Base-by-base conservation (phyloP, 92 coral and sea anemone species). In the Chrysogorgia sp. region DNA sequence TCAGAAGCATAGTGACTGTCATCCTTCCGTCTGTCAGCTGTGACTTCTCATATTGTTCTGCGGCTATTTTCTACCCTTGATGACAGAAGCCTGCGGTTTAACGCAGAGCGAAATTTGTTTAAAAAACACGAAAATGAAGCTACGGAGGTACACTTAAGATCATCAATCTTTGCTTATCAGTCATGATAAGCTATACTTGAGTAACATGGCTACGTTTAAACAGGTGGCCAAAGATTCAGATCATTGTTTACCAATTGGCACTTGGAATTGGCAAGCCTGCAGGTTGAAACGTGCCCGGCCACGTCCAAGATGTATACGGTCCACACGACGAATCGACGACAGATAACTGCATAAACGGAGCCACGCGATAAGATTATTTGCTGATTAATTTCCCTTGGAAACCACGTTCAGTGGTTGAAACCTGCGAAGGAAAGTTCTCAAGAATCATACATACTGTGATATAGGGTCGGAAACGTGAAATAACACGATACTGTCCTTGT, bases 231-330 rank as follows among this genome's bases (percentile, higher is more conserved):
- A 35, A 14, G 30, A 29, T 12, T 12, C 40, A 22, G 29, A 65
- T 34, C 72, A 6, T 37, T 49, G 76, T 69, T 69, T 69, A 47
- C 59, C 31, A 19, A 37, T 40, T 19, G 32, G 34, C 23, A 29
- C 40, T 69, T 30, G 41, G 28, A 13, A 57, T 15, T 22, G 25
- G 45, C 37, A 9, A 41, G 48, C 22, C 34, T 23, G 59, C 76
- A 69, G 24, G 76, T 69, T 69, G 28, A 10, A 69, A 69, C 59
- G 34, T 69, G 76, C 76, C 76, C 59, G 34, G 29, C 61, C 58
- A 69, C 40, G 61, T 47, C 14, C 7, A 47, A 26, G 41, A 47
- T 2, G 60, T 69, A 26, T 25, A 67, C 13, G 13, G 13, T 31
- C 30, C 34, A 1, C 17, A 26, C 35, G 35, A 37, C 3, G 24